Percentiles rank a stretch among this genome's conserved stretches.
phyloP scores from a whole-genome alignment of 2,797 vertebrate species.

The Acestrorhynchus altus region DNA sequence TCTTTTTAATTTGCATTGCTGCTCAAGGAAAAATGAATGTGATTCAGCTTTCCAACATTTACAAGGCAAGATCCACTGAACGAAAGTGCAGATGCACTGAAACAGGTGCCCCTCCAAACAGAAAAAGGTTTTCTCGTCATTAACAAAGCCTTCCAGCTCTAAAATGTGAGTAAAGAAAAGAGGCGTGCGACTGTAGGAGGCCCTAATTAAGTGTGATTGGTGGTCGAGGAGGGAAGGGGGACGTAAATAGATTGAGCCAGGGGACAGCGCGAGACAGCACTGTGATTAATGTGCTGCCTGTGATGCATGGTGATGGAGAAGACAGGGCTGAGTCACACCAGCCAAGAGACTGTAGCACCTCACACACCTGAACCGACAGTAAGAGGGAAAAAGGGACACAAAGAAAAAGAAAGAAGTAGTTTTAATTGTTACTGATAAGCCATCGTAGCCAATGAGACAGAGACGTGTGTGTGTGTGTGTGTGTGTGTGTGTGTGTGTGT shows the following conservation, averaged over 20 bases:
- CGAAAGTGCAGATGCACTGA: constrained; percentile 14
- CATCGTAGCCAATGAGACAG: too few relatives aligned
- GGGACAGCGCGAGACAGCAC: constrained; percentile 77
- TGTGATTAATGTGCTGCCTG: constrained; percentile 84
- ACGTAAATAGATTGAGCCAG: constrained; percentile 81
- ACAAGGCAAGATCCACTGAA: constrained; percentile 10
- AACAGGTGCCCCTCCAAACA: neutral
- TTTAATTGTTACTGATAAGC: too few relatives aligned
- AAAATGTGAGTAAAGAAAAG: constrained; percentile 35
- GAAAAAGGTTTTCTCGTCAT: neutral
- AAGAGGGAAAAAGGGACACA: constrained; percentile 25
- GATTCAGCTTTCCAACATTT: constrained; percentile 27
- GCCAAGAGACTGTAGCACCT: constrained; percentile 47
- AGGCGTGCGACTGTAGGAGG: constrained; percentile 61
- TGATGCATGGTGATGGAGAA: constrained; percentile 73
- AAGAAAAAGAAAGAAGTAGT: too few relatives aligned
- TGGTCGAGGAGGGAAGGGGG: constrained; percentile 79
- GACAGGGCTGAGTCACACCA: constrained; percentile 65
- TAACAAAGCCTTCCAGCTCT: neutral
- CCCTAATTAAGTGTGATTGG: constrained; percentile 85
- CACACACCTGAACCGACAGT: constrained; percentile 31
- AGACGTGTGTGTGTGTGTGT: neutral
- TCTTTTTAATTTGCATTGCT: constrained; percentile 26
- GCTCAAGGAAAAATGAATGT: constrained; percentile 32
- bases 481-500: too few relatives aligned